Conservation (phyloP, 2,888 invertebrate species). For the Drosophila longiperda region DNA sequence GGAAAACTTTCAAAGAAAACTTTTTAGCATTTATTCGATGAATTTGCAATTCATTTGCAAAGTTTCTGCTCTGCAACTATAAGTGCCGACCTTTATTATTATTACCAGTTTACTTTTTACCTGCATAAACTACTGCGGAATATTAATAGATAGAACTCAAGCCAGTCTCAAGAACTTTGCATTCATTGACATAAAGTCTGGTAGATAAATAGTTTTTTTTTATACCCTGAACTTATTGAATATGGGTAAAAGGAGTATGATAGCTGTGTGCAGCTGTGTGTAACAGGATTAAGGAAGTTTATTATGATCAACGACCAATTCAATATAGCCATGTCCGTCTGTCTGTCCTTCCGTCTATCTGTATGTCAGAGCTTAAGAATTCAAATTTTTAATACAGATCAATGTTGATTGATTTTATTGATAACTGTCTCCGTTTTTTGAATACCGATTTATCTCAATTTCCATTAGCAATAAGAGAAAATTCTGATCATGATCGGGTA, state of each 20-base stretch:
- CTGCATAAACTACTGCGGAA: not conserved
- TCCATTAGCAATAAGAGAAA: not conserved
- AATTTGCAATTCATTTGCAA: not conserved
- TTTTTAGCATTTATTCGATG: not conserved
- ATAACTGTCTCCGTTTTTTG: not conserved
- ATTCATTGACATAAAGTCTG: conserved; percentile 36
- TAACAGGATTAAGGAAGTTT: not conserved
- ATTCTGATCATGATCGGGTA: not conserved
- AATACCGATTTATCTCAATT: not conserved
- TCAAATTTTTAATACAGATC: no score
- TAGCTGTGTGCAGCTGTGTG: not conserved
- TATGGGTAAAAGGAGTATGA: not conserved
- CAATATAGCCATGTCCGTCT: no score
- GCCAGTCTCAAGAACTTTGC: conserved; percentile 19
- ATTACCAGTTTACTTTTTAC: not conserved
- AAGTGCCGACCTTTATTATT: not conserved
- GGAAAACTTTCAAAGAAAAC: not conserved
- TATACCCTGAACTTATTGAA: not conserved
- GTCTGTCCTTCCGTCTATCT: no score
- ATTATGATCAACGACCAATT: no score
- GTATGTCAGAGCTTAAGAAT: no score
- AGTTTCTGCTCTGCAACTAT: not conserved
- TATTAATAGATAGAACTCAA: conserved; percentile 14
- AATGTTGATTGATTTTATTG: no score
- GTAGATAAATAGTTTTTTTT: conserved; percentile 15